phyloP scores from a whole-genome alignment of 2,888 invertebrate species.

The Lysandra bellargus region DNA sequence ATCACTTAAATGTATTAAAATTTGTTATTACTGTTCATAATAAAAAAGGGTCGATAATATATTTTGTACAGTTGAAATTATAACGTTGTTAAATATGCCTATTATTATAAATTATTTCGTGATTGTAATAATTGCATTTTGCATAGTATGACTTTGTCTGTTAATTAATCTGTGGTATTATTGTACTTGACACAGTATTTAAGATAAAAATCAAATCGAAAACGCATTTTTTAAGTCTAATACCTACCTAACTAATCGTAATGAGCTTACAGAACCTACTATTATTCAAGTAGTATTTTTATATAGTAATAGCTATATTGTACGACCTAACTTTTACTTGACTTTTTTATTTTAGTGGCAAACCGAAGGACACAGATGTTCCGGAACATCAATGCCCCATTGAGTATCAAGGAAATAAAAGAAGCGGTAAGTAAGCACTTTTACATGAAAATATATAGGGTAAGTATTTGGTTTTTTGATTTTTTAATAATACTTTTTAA shows the following conservation, averaged over 20 bases:
- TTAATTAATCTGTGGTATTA: neutral
- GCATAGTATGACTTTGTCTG: neutral
- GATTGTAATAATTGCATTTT: neutral
- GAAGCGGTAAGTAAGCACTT: neutral
- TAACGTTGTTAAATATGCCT: neutral
- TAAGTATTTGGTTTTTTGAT: neutral
- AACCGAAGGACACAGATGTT: neutral
- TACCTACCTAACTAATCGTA: too few relatives aligned
- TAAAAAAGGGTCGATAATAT: neutral
- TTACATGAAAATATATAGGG: neutral
- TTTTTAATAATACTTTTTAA: too few relatives aligned
- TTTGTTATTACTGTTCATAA: neutral
- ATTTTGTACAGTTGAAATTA: neutral
- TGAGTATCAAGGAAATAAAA: neutral
- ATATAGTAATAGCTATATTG: neutral
- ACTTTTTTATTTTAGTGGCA: neutral
- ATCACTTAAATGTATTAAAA: neutral
- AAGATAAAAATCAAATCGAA: too few relatives aligned
- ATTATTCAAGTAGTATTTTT: too few relatives aligned
- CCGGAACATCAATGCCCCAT: neutral
- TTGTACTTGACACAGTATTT: neutral
- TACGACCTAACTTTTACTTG: neutral
- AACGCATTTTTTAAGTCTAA: too few relatives aligned
- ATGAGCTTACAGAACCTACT: too few relatives aligned
- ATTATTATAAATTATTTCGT: too few relatives aligned